A percentile compares a stretch with the other conserved stretches of the same genome.
Evolutionary conservation across 2,888 invertebrate genomes (phyloP).

Genomic region (Drosophila subquinaria): DNA sequence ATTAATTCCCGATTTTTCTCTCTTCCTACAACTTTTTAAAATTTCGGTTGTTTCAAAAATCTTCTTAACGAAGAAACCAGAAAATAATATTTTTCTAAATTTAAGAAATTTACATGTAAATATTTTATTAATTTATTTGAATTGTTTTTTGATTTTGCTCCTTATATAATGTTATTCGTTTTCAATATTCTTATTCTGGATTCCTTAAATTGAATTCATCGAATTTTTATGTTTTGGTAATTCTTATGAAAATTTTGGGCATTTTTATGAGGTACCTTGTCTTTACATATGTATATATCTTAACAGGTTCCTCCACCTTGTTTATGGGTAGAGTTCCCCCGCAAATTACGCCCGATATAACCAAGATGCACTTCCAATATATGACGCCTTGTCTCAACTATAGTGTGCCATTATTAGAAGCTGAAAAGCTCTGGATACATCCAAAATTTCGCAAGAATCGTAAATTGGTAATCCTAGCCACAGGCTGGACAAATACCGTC

Average conservation of each 20-base stretch:
- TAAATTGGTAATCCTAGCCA: conserved; percentile 82
- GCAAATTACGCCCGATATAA: conserved; percentile 78
- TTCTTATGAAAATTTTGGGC: background rate
- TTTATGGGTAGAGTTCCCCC: conserved; percentile 62
- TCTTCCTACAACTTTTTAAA: too few relatives aligned
- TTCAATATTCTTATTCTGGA: too few relatives aligned
- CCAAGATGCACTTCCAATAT: conserved; percentile 79
- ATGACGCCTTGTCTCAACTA: conserved; percentile 78
- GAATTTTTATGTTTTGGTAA: background rate
- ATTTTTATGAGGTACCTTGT: background rate
- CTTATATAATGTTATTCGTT: too few relatives aligned
- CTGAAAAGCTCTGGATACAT: conserved; percentile 77
- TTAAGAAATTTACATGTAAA: background rate
- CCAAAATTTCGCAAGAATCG: conserved; percentile 72
- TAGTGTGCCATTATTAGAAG: conserved; percentile 76
- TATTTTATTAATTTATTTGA: too few relatives aligned
- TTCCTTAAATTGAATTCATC: background rate
- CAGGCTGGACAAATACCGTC: conserved; percentile 84
- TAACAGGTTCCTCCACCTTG: conserved; percentile 76
- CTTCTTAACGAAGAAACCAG: background rate
- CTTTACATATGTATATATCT: background rate
- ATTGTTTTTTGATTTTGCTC: background rate
- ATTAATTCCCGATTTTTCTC: too few relatives aligned
- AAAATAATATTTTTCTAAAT: background rate
- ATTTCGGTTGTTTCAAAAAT: too few relatives aligned